Evolutionary conservation across 2,888 invertebrate species (phyloP), one percentile per base, ranked within the genome.

Genomic region (Euphydryas editha): DNA sequence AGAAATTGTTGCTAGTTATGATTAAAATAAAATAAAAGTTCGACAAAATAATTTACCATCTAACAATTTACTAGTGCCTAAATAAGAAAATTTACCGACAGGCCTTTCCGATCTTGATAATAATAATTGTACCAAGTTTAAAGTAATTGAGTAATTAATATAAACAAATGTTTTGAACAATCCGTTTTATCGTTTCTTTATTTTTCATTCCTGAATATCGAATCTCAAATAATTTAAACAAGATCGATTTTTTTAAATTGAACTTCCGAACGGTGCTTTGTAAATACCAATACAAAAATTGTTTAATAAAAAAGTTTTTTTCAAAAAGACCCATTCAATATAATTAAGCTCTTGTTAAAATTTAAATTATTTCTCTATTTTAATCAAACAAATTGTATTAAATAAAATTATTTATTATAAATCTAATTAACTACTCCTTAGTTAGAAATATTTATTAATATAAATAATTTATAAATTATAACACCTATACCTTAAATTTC

Each of bases 1-100:
- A 59, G 18, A 51, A 37, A 57, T 51, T 55, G 39, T 59, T 56
- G 66, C 57, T 54, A 59, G 30, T 20, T 11, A 21, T 51, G 21
- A 10, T 47, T 42, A 57, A 59, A 54, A 54, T 58, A 21, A n/a
- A 44, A 44, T 39, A 39, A 39, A 67, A 64, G 59, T 59, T 54
- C 30, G 8, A 20, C 57, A 39, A 39, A 57, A 57, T 57, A 42
- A 21, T 21, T 51, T 51, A 51, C 15, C 24, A 51, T 8, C 49
- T 13, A 17, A 57, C 39, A 57, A 57, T 20, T 42, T 39, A 36
- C 17, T 57, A 39, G 39, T 57, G 57, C 20, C 37, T 55, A 55
- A 21, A 37, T 10, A 21, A 15, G 21, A 57, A 56, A 39, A 55
- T 37, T 17, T 36, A 37, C 37, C 18, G 36, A 55, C 15, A 11